Percentiles rank a stretch among this genome's conserved stretches.
These are phyloP conservation scores for Mesitornis unicolor DNA, from an alignment of 2,113 vertebrate species.

Conservation along the genomic window DNA sequence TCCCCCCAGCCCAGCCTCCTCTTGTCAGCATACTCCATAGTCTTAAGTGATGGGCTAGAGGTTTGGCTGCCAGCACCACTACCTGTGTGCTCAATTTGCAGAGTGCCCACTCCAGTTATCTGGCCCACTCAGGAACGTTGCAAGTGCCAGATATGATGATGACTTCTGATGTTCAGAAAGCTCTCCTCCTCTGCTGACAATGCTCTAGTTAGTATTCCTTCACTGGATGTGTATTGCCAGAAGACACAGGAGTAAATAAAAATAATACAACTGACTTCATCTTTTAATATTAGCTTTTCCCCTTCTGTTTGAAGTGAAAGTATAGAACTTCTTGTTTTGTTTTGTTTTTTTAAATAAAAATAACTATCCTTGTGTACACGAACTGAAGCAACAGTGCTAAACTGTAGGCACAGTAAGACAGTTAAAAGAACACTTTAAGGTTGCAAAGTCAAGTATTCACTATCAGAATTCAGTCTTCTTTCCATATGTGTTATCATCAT, in stretches of 20 bases:
- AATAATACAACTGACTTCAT: background rate
- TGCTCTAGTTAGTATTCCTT: background rate
- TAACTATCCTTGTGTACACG: background rate
- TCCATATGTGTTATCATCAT: background rate
- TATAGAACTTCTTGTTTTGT: background rate
- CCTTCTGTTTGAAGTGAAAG: background rate
- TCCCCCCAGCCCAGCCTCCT: background rate
- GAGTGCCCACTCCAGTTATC: background rate
- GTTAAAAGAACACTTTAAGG: background rate
- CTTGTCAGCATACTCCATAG: background rate
- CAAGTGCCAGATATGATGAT: background rate
- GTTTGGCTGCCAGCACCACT: background rate
- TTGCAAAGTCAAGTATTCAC: background rate
- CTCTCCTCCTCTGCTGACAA: slow-evolving; percentile 10
- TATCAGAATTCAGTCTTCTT: background rate
- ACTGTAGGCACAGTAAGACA: background rate
- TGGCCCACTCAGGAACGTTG: background rate
- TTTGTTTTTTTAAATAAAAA: too few species aligned
- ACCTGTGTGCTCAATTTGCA: background rate
- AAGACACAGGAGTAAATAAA: background rate
- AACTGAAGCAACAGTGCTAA: background rate
- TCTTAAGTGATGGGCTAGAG: background rate
- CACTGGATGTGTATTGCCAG: background rate
- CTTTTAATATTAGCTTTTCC: background rate
- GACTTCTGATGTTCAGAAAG: background rate